Conservation (phyloP, 35 echinoderm and acorn worm genomes). For the Holothuria glaberrima region DNA sequence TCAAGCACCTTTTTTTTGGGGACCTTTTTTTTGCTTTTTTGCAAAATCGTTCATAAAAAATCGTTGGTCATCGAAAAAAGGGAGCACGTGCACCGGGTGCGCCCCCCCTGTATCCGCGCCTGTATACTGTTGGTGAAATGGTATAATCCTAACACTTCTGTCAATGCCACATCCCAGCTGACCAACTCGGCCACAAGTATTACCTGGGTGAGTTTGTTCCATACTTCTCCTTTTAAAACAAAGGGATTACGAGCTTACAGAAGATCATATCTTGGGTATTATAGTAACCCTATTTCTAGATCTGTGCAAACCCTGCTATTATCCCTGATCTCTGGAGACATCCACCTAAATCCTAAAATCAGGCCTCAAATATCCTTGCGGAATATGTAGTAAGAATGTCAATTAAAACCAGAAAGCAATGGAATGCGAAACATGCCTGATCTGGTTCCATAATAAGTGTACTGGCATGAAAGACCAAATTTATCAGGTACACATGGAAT, state of each 20-base stretch:
- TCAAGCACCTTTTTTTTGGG: no score
- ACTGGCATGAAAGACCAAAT: constrained; percentile 42
- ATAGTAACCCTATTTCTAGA: constrained; percentile 5
- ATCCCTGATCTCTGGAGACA: constrained; percentile 47
- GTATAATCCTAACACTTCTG: neutral
- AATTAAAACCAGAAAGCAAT: constrained; percentile 66
- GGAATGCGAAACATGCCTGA: constrained; percentile 44
- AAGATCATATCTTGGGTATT: neutral
- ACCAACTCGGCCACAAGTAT: neutral
- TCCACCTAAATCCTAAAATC: constrained; percentile 66
- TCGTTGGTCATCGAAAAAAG: no score
- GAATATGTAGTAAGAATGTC: constrained; percentile 59
- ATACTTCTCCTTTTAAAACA: neutral
- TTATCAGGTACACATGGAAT: constrained; percentile 52
- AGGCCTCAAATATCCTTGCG: constrained; percentile 71
- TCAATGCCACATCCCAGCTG: neutral
- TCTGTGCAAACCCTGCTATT: neutral
- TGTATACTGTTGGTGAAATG: constrained; percentile 10
- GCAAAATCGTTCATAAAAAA: no score
- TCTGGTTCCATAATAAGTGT: constrained; percentile 62
- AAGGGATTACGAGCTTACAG: constrained; percentile 9
- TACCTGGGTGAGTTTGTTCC: neutral
- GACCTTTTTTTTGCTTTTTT: no score
- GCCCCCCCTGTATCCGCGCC: no score
- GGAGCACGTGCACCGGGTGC: no score